Percentiles rank a stretch among this genome's conserved stretches.
Conservation (phyloP, 2,797 vertebrate genomes). For the Oreonectes daqikongensis region DNA sequence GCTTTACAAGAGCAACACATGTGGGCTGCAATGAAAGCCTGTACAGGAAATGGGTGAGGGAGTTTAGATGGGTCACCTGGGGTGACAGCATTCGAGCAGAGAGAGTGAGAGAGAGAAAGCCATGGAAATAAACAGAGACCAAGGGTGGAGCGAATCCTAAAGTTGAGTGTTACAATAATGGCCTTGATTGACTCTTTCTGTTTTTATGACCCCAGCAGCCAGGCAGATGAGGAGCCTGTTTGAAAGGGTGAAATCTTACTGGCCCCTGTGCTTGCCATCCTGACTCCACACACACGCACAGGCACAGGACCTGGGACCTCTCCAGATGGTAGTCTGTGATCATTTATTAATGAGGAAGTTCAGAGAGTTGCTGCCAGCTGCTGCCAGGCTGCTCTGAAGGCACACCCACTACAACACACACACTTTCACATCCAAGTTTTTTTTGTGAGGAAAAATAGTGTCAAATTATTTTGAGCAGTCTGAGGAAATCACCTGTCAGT, state of each 20-base stretch:
- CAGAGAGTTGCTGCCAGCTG: slow-evolving; percentile 86
- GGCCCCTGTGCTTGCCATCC: background rate
- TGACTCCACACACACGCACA: slow-evolving; percentile 37
- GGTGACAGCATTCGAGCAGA: slow-evolving; percentile 1
- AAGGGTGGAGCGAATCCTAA: background rate
- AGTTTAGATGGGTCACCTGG: background rate
- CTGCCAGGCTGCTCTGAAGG: slow-evolving; percentile 75
- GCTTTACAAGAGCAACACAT: slow-evolving; percentile 15
- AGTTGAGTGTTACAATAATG: slow-evolving; percentile 15
- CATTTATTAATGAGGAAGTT: slow-evolving; percentile 90
- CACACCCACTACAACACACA: slow-evolving; percentile 65
- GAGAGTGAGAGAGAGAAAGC: background rate
- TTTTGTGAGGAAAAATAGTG: background rate
- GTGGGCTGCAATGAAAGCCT: slow-evolving; percentile 4
- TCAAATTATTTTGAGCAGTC: background rate
- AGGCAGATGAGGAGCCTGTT: slow-evolving; percentile 13
- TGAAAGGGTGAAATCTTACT: slow-evolving; percentile 16
- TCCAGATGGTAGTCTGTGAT: slow-evolving; percentile 90
- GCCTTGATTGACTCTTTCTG: slow-evolving; percentile 1
- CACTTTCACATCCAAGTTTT: slow-evolving; percentile 1
- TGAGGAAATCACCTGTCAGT: background rate
- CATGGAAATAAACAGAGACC: background rate
- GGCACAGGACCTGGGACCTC: slow-evolving; percentile 65
- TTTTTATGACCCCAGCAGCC: slow-evolving; percentile 19
- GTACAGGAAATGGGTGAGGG: slow-evolving; percentile 11